Evolutionary conservation across 2,113 vertebrate species (phyloP).

Genomic region (Bubo bubo): DNA sequence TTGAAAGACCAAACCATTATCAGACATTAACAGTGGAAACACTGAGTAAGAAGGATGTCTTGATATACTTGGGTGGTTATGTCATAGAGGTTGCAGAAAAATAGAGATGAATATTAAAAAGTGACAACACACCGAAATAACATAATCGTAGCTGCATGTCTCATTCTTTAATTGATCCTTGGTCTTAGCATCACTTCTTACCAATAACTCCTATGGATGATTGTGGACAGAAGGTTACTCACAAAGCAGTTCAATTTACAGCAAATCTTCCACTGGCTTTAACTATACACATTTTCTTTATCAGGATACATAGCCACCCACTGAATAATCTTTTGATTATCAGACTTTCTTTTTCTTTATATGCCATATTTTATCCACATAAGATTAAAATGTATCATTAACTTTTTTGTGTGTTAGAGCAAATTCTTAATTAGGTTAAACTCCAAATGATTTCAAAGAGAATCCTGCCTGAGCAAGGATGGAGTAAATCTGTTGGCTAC

Average conservation of each 20-base stretch:
- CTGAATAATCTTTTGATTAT: not conserved
- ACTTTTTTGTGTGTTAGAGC: not conserved
- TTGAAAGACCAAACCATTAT: not conserved
- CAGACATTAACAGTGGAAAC: not conserved
- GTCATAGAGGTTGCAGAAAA: not conserved
- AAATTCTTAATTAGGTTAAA: constrained; percentile 4
- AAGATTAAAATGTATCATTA: not conserved
- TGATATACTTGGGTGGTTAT: not conserved
- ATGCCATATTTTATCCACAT: not conserved
- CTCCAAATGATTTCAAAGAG: not conserved
- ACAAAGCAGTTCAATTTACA: not conserved
- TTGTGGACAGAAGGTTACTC: not conserved
- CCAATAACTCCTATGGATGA: not conserved
- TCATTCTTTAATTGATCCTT: not conserved
- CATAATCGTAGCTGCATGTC: not conserved
- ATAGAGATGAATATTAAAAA: not conserved
- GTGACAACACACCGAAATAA: not conserved
- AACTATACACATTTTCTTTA: not conserved
- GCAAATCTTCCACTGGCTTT: constrained; percentile 15
- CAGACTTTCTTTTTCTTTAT: not conserved
- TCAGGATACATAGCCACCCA: not conserved
- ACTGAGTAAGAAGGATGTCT: not conserved
- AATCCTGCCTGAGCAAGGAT: not conserved
- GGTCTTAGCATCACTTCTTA: not conserved
- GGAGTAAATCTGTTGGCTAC: not conserved